Percentiles rank a stretch among this genome's conserved stretches.
Conservation (phyloP, 2,113 vertebrate genomes). For the Neoarius graeffei region DNA sequence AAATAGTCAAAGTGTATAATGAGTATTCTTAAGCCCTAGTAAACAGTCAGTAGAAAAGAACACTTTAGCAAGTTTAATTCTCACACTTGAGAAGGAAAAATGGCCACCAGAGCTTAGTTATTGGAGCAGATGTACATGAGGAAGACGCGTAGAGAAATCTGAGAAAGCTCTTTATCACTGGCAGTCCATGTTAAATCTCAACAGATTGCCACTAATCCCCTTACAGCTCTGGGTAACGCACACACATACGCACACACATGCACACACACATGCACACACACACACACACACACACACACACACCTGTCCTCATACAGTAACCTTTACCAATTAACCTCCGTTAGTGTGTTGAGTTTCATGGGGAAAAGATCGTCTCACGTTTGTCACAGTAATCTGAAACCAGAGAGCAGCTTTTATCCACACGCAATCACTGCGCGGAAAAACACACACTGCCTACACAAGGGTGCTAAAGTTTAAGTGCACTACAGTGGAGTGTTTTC, state of each 20-base stretch:
- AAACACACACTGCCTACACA: slow-evolving; percentile 3
- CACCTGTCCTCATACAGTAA: slow-evolving; percentile 71
- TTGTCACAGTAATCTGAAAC: slow-evolving; percentile 66
- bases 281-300: slow-evolving; percentile 41
- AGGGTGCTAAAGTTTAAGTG: slow-evolving; percentile 10
- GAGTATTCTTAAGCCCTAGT: background rate
- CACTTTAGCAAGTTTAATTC: background rate
- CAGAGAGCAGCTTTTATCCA: slow-evolving; percentile 59
- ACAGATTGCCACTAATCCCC: slow-evolving; percentile 10
- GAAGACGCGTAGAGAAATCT: background rate
- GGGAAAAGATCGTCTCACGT: slow-evolving; percentile 58
- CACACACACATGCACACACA: background rate
- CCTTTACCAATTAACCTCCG: slow-evolving; percentile 71
- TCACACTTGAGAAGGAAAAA: background rate
- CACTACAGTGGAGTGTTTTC: slow-evolving; percentile 4
- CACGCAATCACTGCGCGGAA: background rate
- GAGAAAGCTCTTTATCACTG: slow-evolving; percentile 12
- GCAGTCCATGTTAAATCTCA: slow-evolving; percentile 14
- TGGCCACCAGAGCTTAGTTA: background rate
- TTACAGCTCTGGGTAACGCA: slow-evolving; percentile 56
- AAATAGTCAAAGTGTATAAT: background rate
- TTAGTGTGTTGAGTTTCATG: slow-evolving; percentile 64
- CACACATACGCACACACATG: background rate
- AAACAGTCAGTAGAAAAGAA: background rate
- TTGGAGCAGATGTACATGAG: background rate